phyloP scores from a whole-genome alignment of 2,888 invertebrate genomes.

The Xanthia icteritia region DNA sequence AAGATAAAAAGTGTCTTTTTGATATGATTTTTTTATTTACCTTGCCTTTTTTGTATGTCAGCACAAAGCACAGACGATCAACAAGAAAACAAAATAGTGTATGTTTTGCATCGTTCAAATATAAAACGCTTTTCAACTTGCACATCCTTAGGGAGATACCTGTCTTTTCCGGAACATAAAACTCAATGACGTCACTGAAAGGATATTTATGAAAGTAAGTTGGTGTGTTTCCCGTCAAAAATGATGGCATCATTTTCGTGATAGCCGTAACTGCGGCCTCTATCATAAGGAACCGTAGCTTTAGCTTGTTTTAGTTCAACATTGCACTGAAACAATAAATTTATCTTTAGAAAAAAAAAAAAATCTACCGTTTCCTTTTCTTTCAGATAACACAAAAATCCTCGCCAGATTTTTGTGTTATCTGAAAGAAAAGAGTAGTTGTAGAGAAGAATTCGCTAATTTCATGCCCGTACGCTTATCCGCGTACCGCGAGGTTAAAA shows the following conservation, averaged over 20 bases:
- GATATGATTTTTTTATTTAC: neutral
- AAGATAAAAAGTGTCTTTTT: neutral
- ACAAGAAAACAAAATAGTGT: slow-evolving; percentile 5
- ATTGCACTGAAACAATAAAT: neutral
- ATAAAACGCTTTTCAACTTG: slow-evolving; percentile 49
- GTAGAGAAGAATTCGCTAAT: slow-evolving; percentile 57
- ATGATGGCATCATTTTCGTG: too few relatives aligned
- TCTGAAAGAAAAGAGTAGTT: too few relatives aligned
- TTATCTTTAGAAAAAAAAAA: neutral
- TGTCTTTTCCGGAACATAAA: slow-evolving; percentile 56
- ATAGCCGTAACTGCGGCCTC: too few relatives aligned
- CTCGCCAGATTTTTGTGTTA: too few relatives aligned
- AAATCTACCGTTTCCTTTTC: neutral
- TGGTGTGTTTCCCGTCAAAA: too few relatives aligned
- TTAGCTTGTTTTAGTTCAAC: neutral
- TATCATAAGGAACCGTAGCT: neutral
- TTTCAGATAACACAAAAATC: slow-evolving; percentile 13
- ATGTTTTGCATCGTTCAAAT: slow-evolving; percentile 38
- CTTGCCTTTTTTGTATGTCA: neutral
- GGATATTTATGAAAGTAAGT: too few relatives aligned
- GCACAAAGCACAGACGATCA: neutral
- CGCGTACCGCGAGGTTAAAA: slow-evolving; percentile 73
- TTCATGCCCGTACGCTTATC: slow-evolving; percentile 72
- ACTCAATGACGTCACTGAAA: slow-evolving; percentile 20
- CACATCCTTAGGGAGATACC: slow-evolving; percentile 43